Conservation (phyloP, 2,113 vertebrate species). For the Petroica traversi region DNA sequence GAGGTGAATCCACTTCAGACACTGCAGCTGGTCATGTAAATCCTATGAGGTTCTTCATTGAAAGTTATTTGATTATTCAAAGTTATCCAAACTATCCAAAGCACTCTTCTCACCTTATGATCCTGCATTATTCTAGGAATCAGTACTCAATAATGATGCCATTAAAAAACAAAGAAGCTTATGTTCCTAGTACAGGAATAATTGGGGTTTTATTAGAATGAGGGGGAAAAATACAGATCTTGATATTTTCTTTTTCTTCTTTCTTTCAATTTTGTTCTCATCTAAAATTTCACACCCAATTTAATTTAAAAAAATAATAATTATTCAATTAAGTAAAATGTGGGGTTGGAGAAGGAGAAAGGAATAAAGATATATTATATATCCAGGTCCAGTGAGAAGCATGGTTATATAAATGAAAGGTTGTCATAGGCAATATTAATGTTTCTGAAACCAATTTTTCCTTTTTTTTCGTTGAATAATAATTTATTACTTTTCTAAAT, state of each 20-base stretch:
- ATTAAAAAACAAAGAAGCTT: neutral
- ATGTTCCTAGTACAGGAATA: neutral
- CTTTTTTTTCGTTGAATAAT: neutral
- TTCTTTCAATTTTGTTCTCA: neutral
- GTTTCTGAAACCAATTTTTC: neutral
- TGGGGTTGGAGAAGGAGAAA: neutral
- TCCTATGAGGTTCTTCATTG: neutral
- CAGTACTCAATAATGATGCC: neutral
- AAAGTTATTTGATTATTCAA: neutral
- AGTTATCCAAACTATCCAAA: neutral
- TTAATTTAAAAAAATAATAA: neutral
- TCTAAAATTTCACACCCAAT: neutral
- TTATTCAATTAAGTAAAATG: neutral
- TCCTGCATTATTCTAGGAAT: neutral
- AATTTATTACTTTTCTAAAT: neutral
- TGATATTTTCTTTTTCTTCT: neutral
- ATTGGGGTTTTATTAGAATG: neutral
- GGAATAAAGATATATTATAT: neutral
- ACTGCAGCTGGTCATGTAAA: neutral
- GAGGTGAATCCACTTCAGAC: neutral
- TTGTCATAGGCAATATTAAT: neutral
- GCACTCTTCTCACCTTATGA: neutral
- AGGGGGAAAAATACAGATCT: neutral
- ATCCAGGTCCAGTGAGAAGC: neutral
- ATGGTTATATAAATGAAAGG: neutral